Evolutionary conservation across 2,888 invertebrate species (phyloP).

Genomic region (Scotopteryx bipunctaria): DNA sequence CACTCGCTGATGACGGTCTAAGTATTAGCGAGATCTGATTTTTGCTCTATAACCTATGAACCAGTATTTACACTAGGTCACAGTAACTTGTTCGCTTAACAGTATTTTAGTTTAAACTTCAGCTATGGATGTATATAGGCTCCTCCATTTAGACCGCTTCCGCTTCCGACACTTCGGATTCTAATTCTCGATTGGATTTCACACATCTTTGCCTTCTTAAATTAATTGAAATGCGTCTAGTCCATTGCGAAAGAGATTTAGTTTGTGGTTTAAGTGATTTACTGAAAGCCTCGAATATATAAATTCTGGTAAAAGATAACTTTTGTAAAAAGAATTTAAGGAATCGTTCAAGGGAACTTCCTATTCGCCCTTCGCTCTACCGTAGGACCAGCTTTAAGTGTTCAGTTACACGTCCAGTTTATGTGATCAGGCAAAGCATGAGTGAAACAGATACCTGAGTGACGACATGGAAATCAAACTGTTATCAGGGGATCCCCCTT

Average conservation of each 20-base stretch:
- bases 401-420: constrained; percentile 79
- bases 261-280: constrained; percentile 73
- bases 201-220: constrained; percentile 81
- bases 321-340: constrained; percentile 62
- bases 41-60: constrained; percentile 60
- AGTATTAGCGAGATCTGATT: constrained; percentile 74
- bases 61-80: constrained; percentile 73
- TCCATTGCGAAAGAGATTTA: constrained; percentile 82
- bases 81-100: constrained; percentile 61
- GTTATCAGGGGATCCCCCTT: constrained; percentile 21
- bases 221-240: constrained; percentile 79
- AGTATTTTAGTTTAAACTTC: constrained; percentile 76
- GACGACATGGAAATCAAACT: constrained; percentile 45
- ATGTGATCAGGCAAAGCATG: constrained; percentile 78
- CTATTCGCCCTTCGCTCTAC: constrained; percentile 53
- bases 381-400: constrained; percentile 75
- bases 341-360: constrained; percentile 57
- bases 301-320: constrained; percentile 59
- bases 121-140: constrained; percentile 63
- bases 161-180: constrained; percentile 54
- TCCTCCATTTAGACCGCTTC: constrained; percentile 50
- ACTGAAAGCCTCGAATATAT: constrained; percentile 53
- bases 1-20: constrained; percentile 50
- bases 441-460: constrained; percentile 74
- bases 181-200: constrained; percentile 70